Evolutionary conservation across 2,797 vertebrate species (phyloP).

Genomic region (Myiotriccus ornatus): DNA sequence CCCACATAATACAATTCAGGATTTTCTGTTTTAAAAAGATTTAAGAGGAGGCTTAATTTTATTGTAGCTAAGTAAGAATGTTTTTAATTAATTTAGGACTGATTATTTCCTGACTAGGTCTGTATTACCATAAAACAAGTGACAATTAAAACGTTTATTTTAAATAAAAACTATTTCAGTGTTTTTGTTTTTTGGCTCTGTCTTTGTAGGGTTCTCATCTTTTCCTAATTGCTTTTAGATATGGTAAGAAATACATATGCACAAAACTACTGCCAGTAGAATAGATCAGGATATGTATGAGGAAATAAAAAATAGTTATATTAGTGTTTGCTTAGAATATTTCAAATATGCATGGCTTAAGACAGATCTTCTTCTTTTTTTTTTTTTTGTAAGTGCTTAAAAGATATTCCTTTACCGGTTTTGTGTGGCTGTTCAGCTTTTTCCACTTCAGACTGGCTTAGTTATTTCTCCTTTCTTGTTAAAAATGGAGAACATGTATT

Average conservation of each 20-base stretch:
- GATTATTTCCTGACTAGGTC: background rate
- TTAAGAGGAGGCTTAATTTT: background rate
- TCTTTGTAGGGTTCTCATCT: background rate
- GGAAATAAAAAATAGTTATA: background rate
- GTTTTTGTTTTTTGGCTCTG: background rate
- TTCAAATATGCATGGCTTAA: background rate
- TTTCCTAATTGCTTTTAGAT: background rate
- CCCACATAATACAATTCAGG: background rate
- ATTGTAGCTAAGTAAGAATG: background rate
- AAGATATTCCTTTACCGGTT: background rate
- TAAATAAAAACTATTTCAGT: background rate
- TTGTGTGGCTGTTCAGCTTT: background rate
- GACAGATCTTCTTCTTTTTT: background rate
- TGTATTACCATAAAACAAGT: background rate
- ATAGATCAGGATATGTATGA: background rate
- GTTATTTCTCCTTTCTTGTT: conserved; percentile 75
- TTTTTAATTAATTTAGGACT: background rate
- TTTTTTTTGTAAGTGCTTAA: background rate
- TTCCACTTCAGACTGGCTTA: conserved; percentile 51
- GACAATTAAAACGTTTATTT: background rate
- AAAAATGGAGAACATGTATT: conserved; percentile 10
- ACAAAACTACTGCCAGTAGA: background rate
- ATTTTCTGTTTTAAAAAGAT: background rate
- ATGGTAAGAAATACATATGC: background rate
- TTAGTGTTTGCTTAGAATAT: background rate